These are phyloP conservation scores for Idaea straminata DNA, from an alignment of 2,888 invertebrate species.

Conservation along the genomic window DNA sequence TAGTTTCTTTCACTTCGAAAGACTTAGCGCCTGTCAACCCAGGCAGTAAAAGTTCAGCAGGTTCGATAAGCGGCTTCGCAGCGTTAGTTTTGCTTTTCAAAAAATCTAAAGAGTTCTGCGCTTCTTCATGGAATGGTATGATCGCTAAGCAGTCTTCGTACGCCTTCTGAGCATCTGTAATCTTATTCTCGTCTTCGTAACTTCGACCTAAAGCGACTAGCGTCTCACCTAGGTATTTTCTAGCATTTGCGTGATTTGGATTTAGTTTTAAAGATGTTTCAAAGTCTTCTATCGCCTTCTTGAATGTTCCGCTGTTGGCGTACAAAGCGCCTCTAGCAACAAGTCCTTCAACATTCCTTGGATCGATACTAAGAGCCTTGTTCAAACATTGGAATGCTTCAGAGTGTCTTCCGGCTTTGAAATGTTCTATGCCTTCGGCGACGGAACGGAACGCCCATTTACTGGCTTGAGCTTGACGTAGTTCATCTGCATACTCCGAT, in stretches of 20 bases:
- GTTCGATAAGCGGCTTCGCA: conserved; percentile 82
- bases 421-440: conserved; percentile 96
- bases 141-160: conserved; percentile 91
- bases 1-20: conserved; percentile 83
- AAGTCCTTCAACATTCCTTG: conserved; percentile 94
- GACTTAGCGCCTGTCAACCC: conserved; percentile 78
- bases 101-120: conserved; percentile 90
- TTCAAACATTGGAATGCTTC: conserved; percentile 97
- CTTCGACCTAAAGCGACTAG: conserved; percentile 93
- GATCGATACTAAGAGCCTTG: conserved; percentile 95
- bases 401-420: conserved; percentile 94
- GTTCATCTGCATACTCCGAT: conserved; percentile 89
- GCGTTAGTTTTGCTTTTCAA: conserved; percentile 84
- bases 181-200: conserved; percentile 92
- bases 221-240: conserved; percentile 96
- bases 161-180: conserved; percentile 90
- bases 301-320: conserved; percentile 96
- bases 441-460: conserved; percentile 97
- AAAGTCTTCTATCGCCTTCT: conserved; percentile 96
- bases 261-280: conserved; percentile 94
- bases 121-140: conserved; percentile 93
- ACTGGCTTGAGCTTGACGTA: conserved; percentile 94
- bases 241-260: conserved; percentile 94
- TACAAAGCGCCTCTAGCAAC: conserved; percentile 95
- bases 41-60: conserved; percentile 81